These are phyloP conservation scores for Polydrusus pterygomalis DNA, from an alignment of 2,888 invertebrate genomes.

Conservation along the genomic window DNA sequence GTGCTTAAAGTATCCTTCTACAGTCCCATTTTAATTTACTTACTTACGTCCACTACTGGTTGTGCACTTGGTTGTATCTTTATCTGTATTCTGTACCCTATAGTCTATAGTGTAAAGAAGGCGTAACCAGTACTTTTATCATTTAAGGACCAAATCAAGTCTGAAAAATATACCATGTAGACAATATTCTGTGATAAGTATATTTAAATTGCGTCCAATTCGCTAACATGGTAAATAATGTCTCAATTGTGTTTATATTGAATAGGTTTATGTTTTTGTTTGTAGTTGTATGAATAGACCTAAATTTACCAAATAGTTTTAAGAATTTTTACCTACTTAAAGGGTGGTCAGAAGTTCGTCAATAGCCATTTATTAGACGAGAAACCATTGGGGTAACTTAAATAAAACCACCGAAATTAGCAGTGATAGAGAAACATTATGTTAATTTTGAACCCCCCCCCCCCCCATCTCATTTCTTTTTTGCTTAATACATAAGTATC, in stretches of 20 bases:
- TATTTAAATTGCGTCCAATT: constrained; percentile 31
- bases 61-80: no score
- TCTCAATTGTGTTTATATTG: not conserved
- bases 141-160: constrained; percentile 25
- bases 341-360: not conserved
- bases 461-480: no score
- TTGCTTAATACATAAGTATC: not conserved
- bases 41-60: not conserved
- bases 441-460: no score
- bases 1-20: no score
- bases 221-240: not conserved
- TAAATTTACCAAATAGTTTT: constrained; percentile 26
- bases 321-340: not conserved
- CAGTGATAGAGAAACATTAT: no score
- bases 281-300: not conserved
- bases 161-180: constrained; percentile 32
- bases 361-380: not conserved
- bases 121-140: constrained; percentile 10
- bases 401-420: not conserved
- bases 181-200: constrained; percentile 36
- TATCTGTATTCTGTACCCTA: not conserved
- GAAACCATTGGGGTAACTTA: not conserved
- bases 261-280: constrained; percentile 5
- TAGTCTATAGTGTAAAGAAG: not conserved
- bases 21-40: no score